Base-by-base conservation (phyloP, 2,113 vertebrate genomes). In the Forbesichthys papilliferus region DNA sequence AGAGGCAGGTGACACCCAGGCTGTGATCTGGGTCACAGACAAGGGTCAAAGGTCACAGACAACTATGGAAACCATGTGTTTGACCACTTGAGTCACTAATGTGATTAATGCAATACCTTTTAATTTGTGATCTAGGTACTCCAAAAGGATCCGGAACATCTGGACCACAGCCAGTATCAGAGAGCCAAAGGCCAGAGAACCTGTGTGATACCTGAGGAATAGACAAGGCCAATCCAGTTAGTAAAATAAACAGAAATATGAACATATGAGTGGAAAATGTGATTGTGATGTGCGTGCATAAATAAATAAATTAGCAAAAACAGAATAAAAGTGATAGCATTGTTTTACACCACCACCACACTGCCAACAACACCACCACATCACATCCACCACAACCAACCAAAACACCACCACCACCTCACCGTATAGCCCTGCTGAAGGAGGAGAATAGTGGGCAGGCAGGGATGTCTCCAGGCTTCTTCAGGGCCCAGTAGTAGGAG, bases 401-500 rank as follows among this genome's bases (percentile, higher is more conserved):
- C 3, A 27, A 20, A 10, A 9, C 27, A 27, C 48, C 48, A 51
- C 9, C 49, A 42, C 27, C 33, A 20, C 12, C 6, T 13, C 14
- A 98, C 96, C 95, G 91, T 91, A 98, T 92, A 77, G 97, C 94
- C 84, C 95, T 90, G 82, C 95, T 95, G 66, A 99, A 98, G 0
- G 97, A 92, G 67, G 94, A 92, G 80, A 93, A 94, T n/a, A 99
- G 90, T 0, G 97, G 96, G 81, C 92, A 93, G 4, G 90, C 52
- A 8, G 97, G 97, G 70, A 99, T 95, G 83, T 98, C 95, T 0
- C 90, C 86, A 0, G 96, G 96, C 80, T 99, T 99, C 73, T 84
- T 93, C 75, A 94, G 92, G 71, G 96, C 94, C 98, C 98, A 99
- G 82, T 99, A 99, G 52, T 98, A 99, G 48, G 96, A 94, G 14